Evolutionary conservation across 2,113 vertebrate species (phyloP).

Genomic region (Rattus rattus): DNA sequence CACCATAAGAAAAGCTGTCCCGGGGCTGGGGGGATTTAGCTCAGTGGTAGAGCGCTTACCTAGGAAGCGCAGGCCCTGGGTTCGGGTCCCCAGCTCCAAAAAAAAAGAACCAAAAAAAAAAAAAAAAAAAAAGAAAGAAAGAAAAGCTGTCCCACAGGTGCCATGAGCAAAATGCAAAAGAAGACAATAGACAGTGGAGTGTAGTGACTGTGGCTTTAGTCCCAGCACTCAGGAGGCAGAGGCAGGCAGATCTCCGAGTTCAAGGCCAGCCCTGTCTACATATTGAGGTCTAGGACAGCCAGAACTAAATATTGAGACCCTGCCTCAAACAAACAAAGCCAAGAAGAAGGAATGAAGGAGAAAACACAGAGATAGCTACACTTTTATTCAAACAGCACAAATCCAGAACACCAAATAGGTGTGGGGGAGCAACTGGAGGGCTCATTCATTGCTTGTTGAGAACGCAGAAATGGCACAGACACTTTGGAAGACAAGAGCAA

Average conservation of each 20-base stretch:
- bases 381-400: background rate
- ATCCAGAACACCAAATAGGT: background rate
- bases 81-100: too few species aligned
- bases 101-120: too few species aligned
- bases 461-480: background rate
- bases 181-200: background rate
- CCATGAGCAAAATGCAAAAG: background rate
- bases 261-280: background rate
- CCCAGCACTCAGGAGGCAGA: background rate
- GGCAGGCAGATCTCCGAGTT: background rate
- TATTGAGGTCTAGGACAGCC: background rate
- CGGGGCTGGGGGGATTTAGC: too few species aligned
- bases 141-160: background rate
- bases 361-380: background rate
- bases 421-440: background rate
- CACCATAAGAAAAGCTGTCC: background rate
- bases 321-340: background rate
- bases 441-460: background rate
- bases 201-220: too few species aligned
- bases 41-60: too few species aligned
- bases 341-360: rapidly evolving
- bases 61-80: too few species aligned
- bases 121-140: too few species aligned
- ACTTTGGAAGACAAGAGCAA: background rate
- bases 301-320: background rate